Percentiles rank a stretch among this genome's conserved stretches.
Conservation (phyloP, 2,797 vertebrate genomes). For the Eleutherodactylus coqui region DNA sequence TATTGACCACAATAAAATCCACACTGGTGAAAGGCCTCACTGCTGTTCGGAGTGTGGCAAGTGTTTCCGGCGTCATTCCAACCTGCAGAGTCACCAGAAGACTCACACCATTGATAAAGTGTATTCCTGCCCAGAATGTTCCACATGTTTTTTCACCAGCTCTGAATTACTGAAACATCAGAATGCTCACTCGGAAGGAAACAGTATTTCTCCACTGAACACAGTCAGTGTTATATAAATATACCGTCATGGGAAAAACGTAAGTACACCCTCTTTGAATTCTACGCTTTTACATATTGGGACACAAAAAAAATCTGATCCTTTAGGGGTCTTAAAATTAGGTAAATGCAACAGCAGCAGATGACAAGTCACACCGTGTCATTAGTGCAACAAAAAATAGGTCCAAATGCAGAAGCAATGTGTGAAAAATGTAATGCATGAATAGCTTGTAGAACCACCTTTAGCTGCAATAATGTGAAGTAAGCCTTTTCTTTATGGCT, state of each 20-base stretch:
- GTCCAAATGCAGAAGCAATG: too few relatives aligned
- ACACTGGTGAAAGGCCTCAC: conserved; percentile 22
- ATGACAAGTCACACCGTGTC: too few relatives aligned
- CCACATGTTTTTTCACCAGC: not conserved
- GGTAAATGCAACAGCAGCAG: too few relatives aligned
- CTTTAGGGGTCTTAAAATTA: too few relatives aligned
- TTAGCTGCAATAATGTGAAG: too few relatives aligned
- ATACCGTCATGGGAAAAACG: too few relatives aligned
- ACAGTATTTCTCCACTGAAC: not conserved
- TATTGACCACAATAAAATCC: conserved; percentile 15
- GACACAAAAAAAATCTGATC: too few relatives aligned
- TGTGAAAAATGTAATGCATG: too few relatives aligned
- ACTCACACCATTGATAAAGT: conserved; percentile 6
- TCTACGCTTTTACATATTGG: not conserved
- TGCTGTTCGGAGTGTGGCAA: conserved; percentile 29
- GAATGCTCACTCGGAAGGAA: conserved; percentile 17
- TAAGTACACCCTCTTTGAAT: too few relatives aligned
- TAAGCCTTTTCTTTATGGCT: too few relatives aligned
- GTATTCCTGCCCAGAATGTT: conserved; percentile 17
- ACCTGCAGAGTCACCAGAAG: conserved; percentile 13
- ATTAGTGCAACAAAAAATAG: too few relatives aligned
- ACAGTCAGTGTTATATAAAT: not conserved
- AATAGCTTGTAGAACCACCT: too few relatives aligned
- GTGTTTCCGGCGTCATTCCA: conserved; percentile 5
- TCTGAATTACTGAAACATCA: conserved; percentile 35